Conservation (phyloP, 2,888 invertebrate genomes). For the Coleophora deauratella region DNA sequence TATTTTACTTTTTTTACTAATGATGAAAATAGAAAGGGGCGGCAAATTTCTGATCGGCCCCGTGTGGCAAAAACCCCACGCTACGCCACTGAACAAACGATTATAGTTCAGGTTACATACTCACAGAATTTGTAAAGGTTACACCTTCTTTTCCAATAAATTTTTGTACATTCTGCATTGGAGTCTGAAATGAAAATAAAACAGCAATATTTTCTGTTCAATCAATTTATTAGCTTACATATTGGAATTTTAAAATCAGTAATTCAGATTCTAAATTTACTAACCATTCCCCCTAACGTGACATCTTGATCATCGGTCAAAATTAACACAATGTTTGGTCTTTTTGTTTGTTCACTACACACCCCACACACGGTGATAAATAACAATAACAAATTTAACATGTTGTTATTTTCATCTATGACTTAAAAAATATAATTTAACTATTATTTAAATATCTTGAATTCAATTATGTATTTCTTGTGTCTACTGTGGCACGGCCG, state of each 20-base stretch:
- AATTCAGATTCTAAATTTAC: slow-evolving; percentile 30
- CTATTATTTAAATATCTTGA: no score
- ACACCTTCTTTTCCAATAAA: slow-evolving; percentile 78
- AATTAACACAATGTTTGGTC: slow-evolving; percentile 84
- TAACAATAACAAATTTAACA: slow-evolving; percentile 55
- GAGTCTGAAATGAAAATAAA: slow-evolving; percentile 72
- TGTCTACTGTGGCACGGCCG: slow-evolving; percentile 64
- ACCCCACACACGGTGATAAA: slow-evolving; percentile 29
- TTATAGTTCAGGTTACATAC: slow-evolving; percentile 28
- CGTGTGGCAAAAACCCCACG: no score
- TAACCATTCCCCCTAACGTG: slow-evolving; percentile 84
- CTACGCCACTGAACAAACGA: no score
- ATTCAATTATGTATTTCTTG: no score
- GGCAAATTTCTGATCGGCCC: no score
- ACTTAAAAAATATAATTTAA: slow-evolving; percentile 16
- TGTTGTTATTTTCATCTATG: slow-evolving; percentile 23
- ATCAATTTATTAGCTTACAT: slow-evolving; percentile 6
- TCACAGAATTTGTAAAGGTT: slow-evolving; percentile 83
- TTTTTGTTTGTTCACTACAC: slow-evolving; percentile 22
- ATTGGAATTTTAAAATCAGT: not conserved
- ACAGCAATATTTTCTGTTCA: slow-evolving; percentile 20
- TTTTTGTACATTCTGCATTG: slow-evolving; percentile 77
- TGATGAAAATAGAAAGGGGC: no score
- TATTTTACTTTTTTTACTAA: no score
- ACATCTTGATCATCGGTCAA: slow-evolving; percentile 92